These are phyloP conservation scores for Hydrotaea cyrtoneurina DNA, from an alignment of 2,888 invertebrate genomes.

Conservation along the genomic window DNA sequence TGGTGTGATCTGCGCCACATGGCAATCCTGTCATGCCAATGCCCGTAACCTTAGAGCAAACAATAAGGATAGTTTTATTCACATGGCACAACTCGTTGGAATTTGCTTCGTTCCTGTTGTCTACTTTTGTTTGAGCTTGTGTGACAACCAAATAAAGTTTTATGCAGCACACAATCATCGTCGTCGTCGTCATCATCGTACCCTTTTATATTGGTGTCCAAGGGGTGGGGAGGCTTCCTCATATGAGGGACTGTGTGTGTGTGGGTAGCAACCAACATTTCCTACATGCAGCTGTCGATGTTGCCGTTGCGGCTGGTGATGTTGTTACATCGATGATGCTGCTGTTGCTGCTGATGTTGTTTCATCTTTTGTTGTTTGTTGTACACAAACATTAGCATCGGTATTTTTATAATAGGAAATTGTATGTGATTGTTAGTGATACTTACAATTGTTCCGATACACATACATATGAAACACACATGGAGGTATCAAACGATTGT, in stretches of 20 bases:
- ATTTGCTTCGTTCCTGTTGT: not conserved
- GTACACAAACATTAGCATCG: slow-evolving; percentile 34
- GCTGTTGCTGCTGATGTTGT: slow-evolving; percentile 14
- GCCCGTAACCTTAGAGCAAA: not conserved
- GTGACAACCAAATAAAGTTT: not conserved
- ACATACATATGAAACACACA: too few species aligned
- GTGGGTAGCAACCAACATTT: slow-evolving; percentile 2
- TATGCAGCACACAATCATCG: not conserved
- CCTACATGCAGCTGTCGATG: not conserved
- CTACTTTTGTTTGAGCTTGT: not conserved
- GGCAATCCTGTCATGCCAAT: not conserved
- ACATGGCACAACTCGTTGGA: not conserved
- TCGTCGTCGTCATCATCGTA: not conserved
- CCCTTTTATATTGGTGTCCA: not conserved
- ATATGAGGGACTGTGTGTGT: not conserved
- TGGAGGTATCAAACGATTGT: too few species aligned
- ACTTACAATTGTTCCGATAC: slow-evolving; percentile 19
- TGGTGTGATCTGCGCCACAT: not conserved
- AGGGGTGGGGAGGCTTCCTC: not conserved
- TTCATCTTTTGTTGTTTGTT: slow-evolving; percentile 39
- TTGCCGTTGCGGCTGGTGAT: too few species aligned
- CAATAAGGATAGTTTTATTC: not conserved
- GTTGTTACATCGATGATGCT: not conserved
- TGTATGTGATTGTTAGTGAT: slow-evolving; percentile 44
- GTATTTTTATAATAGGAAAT: slow-evolving; percentile 43